Conservation (phyloP, 2,888 invertebrate genomes). For the Papilio protenor region DNA sequence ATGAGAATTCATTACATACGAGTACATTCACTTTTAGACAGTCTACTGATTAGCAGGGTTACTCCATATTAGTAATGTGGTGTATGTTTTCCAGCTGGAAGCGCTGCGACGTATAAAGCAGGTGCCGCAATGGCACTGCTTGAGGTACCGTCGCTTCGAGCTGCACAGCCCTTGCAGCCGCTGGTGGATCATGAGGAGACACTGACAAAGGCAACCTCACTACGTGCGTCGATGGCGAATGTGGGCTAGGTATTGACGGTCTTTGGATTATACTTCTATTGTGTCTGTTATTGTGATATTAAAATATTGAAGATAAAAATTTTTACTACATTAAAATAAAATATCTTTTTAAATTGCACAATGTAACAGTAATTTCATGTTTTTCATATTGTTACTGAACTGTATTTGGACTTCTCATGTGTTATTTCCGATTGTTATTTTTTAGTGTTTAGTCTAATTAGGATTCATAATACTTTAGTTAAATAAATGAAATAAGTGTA, state of each 20-base stretch:
- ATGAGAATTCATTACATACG: too few relatives aligned
- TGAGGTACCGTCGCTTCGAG: conserved; percentile 91
- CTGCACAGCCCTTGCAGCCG: conserved; percentile 91
- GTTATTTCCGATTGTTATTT: too few relatives aligned
- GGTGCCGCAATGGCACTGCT: conserved; percentile 93
- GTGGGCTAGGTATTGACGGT: conserved; percentile 29
- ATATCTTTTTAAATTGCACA: background rate
- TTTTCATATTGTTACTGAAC: background rate
- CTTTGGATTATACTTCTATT: conserved; percentile 46
- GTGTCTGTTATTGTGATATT: conserved; percentile 43
- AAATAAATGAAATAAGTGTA: too few relatives aligned
- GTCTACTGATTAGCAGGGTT: too few relatives aligned
- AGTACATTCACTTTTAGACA: too few relatives aligned
- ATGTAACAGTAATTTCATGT: background rate
- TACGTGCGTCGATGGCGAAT: conserved; percentile 6
- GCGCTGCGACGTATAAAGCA: conserved; percentile 89
- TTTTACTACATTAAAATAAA: background rate
- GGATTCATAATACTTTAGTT: too few relatives aligned
- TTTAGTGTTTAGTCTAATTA: too few relatives aligned
- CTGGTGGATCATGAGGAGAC: conserved; percentile 85
- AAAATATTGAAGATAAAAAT: background rate
- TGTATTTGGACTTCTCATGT: background rate
- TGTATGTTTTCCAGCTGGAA: conserved; percentile 76
- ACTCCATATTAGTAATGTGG: background rate
- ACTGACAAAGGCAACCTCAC: conserved; percentile 66